These are phyloP conservation scores for Chloebia gouldiae DNA, from an alignment of 2,113 vertebrate species.

Conservation along the genomic window DNA sequence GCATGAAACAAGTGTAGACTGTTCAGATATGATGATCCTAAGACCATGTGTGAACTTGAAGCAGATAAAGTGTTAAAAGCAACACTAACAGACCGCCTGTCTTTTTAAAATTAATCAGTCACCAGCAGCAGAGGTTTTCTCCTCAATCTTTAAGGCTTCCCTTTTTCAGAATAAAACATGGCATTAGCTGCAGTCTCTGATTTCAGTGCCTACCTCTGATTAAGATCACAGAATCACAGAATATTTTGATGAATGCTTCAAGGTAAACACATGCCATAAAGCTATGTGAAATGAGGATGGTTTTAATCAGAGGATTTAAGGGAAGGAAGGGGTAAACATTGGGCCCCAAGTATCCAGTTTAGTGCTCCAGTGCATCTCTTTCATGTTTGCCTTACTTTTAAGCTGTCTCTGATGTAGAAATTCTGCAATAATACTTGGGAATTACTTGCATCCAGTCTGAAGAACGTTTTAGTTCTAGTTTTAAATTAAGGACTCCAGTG, in stretches of 20 bases:
- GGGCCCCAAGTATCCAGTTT: background rate
- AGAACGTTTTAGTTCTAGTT: constrained; percentile 50
- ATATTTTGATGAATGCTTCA: background rate
- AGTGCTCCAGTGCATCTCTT: background rate
- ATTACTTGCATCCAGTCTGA: constrained; percentile 43
- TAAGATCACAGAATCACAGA: background rate
- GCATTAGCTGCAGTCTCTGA: background rate
- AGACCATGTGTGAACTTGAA: background rate
- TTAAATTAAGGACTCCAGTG: constrained; percentile 33
- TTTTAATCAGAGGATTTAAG: background rate
- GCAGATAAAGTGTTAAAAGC: background rate
- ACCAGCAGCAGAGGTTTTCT: background rate
- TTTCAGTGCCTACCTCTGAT: background rate
- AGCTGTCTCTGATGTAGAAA: constrained; percentile 15
- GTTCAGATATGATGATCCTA: background rate
- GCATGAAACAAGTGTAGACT: background rate
- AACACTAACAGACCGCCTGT: fast-evolving
- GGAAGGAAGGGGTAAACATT: background rate
- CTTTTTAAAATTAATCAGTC: background rate
- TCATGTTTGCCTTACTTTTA: background rate
- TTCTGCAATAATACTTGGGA: background rate
- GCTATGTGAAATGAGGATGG: background rate
- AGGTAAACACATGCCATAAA: background rate
- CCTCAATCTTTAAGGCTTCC: background rate
- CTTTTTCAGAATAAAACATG: background rate